Conservation (phyloP, 2,797 vertebrate species). For the Champsocephalus gunnari region DNA sequence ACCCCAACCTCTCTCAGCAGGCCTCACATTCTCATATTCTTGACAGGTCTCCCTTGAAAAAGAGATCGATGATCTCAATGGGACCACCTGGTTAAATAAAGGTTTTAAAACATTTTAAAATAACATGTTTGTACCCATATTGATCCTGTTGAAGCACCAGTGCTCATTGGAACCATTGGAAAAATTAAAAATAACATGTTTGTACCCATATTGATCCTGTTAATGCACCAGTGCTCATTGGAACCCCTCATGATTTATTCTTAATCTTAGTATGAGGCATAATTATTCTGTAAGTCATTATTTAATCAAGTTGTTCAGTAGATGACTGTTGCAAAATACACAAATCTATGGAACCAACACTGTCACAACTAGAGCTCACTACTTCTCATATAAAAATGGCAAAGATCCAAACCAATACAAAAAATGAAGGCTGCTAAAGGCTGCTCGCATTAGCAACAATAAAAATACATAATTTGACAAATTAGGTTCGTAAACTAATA, state of each 20-base stretch:
- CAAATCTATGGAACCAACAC: too few species aligned
- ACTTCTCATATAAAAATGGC: too few species aligned
- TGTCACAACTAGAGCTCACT: too few species aligned
- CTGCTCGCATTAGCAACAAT: conserved; percentile 33
- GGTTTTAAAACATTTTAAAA: too few species aligned
- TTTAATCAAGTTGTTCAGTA: not conserved
- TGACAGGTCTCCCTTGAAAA: too few species aligned
- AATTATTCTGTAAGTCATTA: not conserved
- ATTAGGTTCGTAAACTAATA: not conserved
- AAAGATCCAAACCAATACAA: too few species aligned
- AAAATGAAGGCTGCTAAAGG: conserved; percentile 16
- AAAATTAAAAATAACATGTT: not conserved
- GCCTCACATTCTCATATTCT: not conserved
- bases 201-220: not conserved
- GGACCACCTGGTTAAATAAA: too few species aligned
- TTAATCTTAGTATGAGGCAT: not conserved
- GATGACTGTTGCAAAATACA: conserved; percentile 19
- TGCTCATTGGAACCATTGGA: conserved; percentile 10
- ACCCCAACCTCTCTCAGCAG: not conserved
- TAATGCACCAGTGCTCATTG: conserved; percentile 2
- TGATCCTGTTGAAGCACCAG: not conserved
- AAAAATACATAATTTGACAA: conserved; percentile 5
- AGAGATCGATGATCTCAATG: too few species aligned
- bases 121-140: not conserved
- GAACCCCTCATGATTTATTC: conserved; percentile 26